phyloP scores from a whole-genome alignment of 2,888 invertebrate species.

The Drosophila kanekoi region DNA sequence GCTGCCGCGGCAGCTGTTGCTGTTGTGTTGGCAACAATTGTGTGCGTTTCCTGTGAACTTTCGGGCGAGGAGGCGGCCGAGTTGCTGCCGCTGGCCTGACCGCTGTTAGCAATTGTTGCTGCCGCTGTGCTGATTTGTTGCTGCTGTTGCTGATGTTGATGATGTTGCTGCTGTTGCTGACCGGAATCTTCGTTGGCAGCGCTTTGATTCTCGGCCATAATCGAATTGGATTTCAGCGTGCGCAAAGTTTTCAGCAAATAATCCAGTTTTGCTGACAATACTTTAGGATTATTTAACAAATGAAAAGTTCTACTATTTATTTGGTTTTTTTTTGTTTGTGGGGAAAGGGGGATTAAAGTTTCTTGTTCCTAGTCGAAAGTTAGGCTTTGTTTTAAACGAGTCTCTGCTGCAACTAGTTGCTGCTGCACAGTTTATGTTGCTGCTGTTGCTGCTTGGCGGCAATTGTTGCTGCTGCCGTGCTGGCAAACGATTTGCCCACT shows the following conservation, averaged over 20 bases:
- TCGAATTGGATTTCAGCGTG: slow-evolving; percentile 83
- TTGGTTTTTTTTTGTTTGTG: slow-evolving; percentile 2
- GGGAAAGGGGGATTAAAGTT: background rate
- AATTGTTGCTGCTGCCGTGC: slow-evolving; percentile 36
- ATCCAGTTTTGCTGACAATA: slow-evolving; percentile 81
- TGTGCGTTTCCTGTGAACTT: slow-evolving; percentile 77
- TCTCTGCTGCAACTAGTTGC: slow-evolving; percentile 22
- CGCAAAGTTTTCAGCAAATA: slow-evolving; percentile 84
- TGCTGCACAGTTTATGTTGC: slow-evolving; percentile 19
- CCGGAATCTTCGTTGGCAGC: slow-evolving; percentile 85
- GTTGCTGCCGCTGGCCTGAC: slow-evolving; percentile 64
- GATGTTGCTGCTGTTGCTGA: slow-evolving; percentile 82
- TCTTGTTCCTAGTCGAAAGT: slow-evolving; percentile 17
- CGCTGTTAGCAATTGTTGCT: slow-evolving; percentile 58
- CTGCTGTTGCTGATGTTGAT: slow-evolving; percentile 63
- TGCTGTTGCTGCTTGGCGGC: slow-evolving; percentile 31
- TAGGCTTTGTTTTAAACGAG: background rate
- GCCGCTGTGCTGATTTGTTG: slow-evolving; percentile 60
- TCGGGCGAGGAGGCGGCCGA: slow-evolving; percentile 81
- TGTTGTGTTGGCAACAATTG: slow-evolving; percentile 48
- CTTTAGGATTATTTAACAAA: slow-evolving; percentile 68
- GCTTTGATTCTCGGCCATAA: slow-evolving; percentile 85
- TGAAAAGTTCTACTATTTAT: slow-evolving; percentile 2
- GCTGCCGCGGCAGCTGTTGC: slow-evolving; percentile 26
- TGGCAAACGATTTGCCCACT: slow-evolving; percentile 65